Evolutionary conservation across 2,797 vertebrate genomes (phyloP), one percentile per base, ranked within the genome.

Genomic region (Sphenodon punctatus): DNA sequence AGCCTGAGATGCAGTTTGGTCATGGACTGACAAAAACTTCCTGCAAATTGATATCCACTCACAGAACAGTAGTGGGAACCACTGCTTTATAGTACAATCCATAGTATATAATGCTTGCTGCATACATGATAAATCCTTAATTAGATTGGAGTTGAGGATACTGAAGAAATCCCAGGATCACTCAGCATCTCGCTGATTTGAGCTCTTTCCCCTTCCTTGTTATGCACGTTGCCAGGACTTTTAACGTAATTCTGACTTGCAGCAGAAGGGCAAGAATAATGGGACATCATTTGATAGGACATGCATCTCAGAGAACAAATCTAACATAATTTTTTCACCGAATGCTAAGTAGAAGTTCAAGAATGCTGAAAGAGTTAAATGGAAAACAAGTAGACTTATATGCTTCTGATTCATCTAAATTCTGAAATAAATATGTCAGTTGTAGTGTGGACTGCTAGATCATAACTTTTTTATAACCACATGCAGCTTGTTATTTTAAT

Each of bases 291-390:
- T 8, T 46, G 45, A 43, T 45, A 16, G n/a, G n/a, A n/a, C n/a
- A n/a, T 5, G 45, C 16, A 0, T 2, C 45, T 8, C 16, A 78
- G 58, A 30, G 38, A 34, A 64, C 8, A 5, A 75, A 30, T n/a
- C n/a, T n/a, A n/a, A 17, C 25, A 0, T 0, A 20, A 51, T 25
- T 4, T 38, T 5, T 1, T 19, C 23, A 27, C 17, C 0, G 5
- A n/a, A 30, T 59, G 68, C 23, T 38, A 34, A 51, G 15, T n/a
- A 6, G 25, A 63, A 51, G 7, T 17, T 12, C 30, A 19, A 67
- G 49, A 51, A 17, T 8, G 51, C 36, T 30, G 56, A 66, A 22
- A 20, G 20, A 48, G 32, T 64, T 14, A 32, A 43, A 46, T 43
- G 67, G 32, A 38, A 43, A 42, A 83, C 20, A 59, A n/a, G n/a